Base-by-base conservation (phyloP, 1,140 invertebrate genomes). In the Protaetia brevitarsis region DNA sequence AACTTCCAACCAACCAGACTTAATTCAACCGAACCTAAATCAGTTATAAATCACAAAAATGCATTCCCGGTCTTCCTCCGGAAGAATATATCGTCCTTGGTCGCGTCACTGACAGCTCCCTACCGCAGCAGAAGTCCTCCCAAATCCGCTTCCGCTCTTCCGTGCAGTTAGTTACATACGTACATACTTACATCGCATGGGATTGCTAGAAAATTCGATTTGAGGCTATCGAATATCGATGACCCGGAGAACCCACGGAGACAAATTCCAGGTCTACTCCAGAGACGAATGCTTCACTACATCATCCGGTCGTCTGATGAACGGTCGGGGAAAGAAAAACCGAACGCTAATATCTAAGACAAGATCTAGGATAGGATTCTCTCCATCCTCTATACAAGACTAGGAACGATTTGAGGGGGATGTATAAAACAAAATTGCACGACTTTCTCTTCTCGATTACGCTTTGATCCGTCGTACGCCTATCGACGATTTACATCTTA, bases 11-110 rank as follows among this genome's bases (percentile, higher is more conserved):
- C 13, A 34, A 10, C 41, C 16, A 11, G 19, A 51, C 13, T n/a
- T 2, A 51, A 51, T 51, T 51, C 26, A 51, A 51, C 26, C 41
- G 41, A 51, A 10, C 26, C 16, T 8, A n/a, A n/a, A n/a, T n/a
- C n/a, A n/a, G n/a, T n/a, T n/a, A 51, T 51, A 51, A 51, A 51
- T 51, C 41, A 51, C n/a, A 51, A 51, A 51, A 51, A 51, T 51
- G 41, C 41, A 51, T 51, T 51, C 34, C 34, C 3, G 19, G 8
- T 23, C 41, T 51, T 23, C 41, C 19, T 6, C 41, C 41, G 13
- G 21, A 8, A 51, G 19, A 51, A 51, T 51, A 51, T 19, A 51
- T 51, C 19, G 7, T 19, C 19, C 2, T 19, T 23, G 2, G 6
- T 19, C 21, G 41, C 41, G 19, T 19, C 41, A 16, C 19, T 7